Evolutionary conservation across 2,113 vertebrate genomes (phyloP).

Genomic region (Suncus etruscus): DNA sequence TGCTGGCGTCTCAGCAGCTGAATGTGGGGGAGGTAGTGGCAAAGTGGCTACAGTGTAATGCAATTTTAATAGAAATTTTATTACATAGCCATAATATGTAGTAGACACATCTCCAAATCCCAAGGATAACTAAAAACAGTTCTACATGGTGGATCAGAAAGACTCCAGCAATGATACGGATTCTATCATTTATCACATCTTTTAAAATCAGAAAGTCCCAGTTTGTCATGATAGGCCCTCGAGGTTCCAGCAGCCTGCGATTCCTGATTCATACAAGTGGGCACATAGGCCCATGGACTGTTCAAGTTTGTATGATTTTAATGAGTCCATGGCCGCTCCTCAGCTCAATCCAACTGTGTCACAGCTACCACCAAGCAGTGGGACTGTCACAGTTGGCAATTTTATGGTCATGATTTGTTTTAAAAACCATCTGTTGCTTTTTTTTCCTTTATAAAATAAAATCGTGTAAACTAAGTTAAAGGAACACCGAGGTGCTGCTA

Average conservation of each 20-base stretch:
- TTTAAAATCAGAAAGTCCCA: constrained; percentile 79
- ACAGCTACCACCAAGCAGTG: constrained; percentile 68
- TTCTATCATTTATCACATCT: constrained; percentile 82
- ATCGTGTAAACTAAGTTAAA: constrained; percentile 87
- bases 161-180: constrained; percentile 78
- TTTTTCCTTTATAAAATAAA: constrained; percentile 81
- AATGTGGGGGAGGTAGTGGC: constrained; percentile 55
- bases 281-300: constrained; percentile 81
- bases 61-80: constrained; percentile 81
- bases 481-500: constrained; percentile 85
- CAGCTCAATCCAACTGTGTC: constrained; percentile 76
- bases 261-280: constrained; percentile 83
- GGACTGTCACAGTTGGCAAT: constrained; percentile 66
- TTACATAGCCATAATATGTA: constrained; percentile 84
- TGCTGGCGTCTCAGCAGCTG: constrained; percentile 52
- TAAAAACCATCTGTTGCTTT: constrained; percentile 80
- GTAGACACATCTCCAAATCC: constrained; percentile 81
- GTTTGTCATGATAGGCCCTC: constrained; percentile 74
- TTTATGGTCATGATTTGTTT: constrained; percentile 82
- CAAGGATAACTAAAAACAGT: constrained; percentile 86
- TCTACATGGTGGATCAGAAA: constrained; percentile 85
- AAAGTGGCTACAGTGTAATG: constrained; percentile 82
- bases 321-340: constrained; percentile 76
- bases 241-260: constrained; percentile 82
- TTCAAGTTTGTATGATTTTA: constrained; percentile 85